Evolutionary conservation across 2,888 invertebrate species (phyloP), one percentile per base, ranked within the genome.

Genomic region (Bombylius discolor): DNA sequence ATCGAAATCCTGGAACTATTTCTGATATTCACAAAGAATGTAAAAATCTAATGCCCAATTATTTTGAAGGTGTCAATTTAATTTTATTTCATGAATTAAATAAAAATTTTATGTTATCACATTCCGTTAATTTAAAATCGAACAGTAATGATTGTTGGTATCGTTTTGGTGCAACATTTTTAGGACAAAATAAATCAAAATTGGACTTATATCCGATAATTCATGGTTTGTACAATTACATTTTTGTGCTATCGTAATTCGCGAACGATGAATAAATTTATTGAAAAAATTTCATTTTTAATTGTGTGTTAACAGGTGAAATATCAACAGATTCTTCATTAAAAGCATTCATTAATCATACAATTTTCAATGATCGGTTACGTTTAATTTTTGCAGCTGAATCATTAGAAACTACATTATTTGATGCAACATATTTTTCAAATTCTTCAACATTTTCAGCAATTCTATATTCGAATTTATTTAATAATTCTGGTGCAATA

Each of bases 21-120:
- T 57, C 57, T 7, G 56, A 59, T 47, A 47, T 59, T 14, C 56
- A 56, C 32, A 59, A 57, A 42, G 59, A 59, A 39, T 59, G 55
- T 49, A 56, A 49, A 12, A 52, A 55, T 46, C 47, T 59, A 4
- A 49, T 59, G 47, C 59, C 59, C 9, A 47, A 49, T 32, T 54
- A 52, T 33, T 48, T 23, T 32, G 56, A 53, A 13, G 59, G 59
- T 5, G 57, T 56, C 11, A 51, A 52, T 8, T 13, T 59, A 5
- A 48, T 54, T 7, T 14, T 57, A 4, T 49, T 52, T 31, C 48
- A 54, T n/a, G 51, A 49, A 42, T 47, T 59, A 33, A 59, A 52
- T 32, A 57, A 57, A 23, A 48, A 59, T 34, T 57, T 59, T 49
- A 56, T 56, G 48, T 23, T 57, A 47, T 49, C 52, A 4, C 59